Conservation (phyloP, 2,113 vertebrate genomes). For the Hippocampus comes region DNA sequence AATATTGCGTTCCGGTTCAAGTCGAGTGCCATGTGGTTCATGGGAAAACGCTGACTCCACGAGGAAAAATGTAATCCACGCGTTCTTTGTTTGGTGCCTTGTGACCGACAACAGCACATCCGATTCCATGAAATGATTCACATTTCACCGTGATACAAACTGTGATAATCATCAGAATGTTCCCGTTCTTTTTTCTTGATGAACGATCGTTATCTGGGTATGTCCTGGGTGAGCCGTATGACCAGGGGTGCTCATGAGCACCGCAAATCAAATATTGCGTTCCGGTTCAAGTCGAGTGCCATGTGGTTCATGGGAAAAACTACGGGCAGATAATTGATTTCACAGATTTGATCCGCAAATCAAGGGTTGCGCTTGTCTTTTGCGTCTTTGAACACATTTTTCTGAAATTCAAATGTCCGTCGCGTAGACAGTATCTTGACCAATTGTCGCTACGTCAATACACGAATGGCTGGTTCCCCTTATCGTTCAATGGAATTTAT, state of each 20-base stretch:
- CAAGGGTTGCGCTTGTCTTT: too few species aligned
- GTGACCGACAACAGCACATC: slow-evolving; percentile 12
- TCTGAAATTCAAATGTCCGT: background rate
- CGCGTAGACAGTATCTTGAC: background rate
- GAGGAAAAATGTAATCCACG: background rate
- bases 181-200: too few species aligned
- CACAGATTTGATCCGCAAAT: background rate
- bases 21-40: background rate
- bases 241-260: too few species aligned
- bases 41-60: background rate
- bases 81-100: slow-evolving; percentile 6
- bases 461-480: background rate
- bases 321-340: background rate
- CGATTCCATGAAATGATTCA: background rate
- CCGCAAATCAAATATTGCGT: background rate
- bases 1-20: background rate
- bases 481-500: background rate
- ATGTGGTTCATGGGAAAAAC: background rate
- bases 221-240: too few species aligned
- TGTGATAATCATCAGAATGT: background rate
- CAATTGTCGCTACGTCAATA: background rate
- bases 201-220: too few species aligned
- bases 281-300: background rate
- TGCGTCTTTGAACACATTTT: background rate
- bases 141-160: background rate